Evolutionary conservation across 2,797 vertebrate genomes (phyloP), one percentile per base, ranked within the genome.

Genomic region (Urocyon cinereoargenteus): DNA sequence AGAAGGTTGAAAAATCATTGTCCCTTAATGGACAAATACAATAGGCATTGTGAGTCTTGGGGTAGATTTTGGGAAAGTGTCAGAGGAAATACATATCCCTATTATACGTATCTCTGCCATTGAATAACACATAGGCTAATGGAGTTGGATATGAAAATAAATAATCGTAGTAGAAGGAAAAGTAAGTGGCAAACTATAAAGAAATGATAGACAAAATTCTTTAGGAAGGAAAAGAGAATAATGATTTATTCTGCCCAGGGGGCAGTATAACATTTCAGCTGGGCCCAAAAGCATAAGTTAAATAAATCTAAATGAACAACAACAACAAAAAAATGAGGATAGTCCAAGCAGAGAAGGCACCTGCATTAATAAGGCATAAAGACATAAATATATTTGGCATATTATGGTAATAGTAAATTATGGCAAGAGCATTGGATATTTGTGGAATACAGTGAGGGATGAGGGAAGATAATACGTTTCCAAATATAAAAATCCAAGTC

Each of bases 81-180:
- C 64, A 85, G 64, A 79, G 49, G 34, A 91, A 79, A 59, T 12
- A 72, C 0, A 0, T 78, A 14, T 9, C 68, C 3, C 45, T 21
- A 53, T 51, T 55, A 79, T 78, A 78, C 22, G 5, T 55, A 2
- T 49, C 6, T 11, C 15, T 91, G 5, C 22, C 70, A 87, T 96
- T 55, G 36, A 5, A 75, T 86, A 81, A 31, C 72, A 36, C 45
- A 53, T 18, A 72, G 28, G 10, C 45, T 85, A 77, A 82, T 82
- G 70, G 31, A 88, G 34, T 34, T 79, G 18, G 22, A 45, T 86
- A 34, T 77, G n/a, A 87, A 97, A 93, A 91, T 86, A 94, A 91
- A 64, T 89, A 51, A 9, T 64, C 34, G 2, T 36, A 89, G 86
- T 36, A 57, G 34, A 24, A 90, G 21, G 18, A 53, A 68, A 93